A percentile compares a stretch with the other conserved stretches of the same genome.
These are phyloP conservation scores for Sternarchorhynchus goeldii DNA, from an alignment of 2,797 vertebrate species.

Conservation along the genomic window DNA sequence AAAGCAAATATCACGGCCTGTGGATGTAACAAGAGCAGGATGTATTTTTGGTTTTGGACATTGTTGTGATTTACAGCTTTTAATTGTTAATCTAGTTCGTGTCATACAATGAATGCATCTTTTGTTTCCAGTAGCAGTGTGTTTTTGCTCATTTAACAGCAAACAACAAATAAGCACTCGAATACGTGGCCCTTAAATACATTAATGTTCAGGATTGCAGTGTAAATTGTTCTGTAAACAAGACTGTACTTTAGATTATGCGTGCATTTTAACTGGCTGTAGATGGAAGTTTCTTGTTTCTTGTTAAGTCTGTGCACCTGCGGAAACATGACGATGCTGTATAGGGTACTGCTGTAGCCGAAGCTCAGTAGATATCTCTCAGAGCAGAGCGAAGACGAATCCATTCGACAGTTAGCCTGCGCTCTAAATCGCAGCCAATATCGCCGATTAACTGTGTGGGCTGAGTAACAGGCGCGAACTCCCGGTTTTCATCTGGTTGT, in stretches of 20 bases:
- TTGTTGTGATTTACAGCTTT: no score
- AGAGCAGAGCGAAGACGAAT: background rate
- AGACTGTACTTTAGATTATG: background rate
- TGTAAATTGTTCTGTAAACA: background rate
- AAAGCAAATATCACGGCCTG: no score
- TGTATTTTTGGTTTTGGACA: no score
- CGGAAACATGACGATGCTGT: background rate
- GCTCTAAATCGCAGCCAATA: background rate
- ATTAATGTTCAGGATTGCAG: no score
- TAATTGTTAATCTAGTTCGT: no score
- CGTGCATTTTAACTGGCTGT: background rate
- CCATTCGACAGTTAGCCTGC: conserved; percentile 11
- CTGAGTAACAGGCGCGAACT: background rate
- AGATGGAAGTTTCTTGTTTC: background rate
- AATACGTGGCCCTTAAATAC: no score
- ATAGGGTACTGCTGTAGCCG: background rate
- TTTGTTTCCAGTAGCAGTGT: no score
- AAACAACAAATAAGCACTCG: no score
- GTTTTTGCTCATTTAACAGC: no score
- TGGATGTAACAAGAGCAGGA: no score
- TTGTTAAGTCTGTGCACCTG: conserved; percentile 6
- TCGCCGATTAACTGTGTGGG: no score
- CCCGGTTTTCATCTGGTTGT: background rate
- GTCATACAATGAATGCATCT: no score
- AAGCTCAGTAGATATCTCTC: conserved; percentile 32